Evolutionary conservation across 2,797 vertebrate species (phyloP).

Genomic region (Gambelia wislizenii): DNA sequence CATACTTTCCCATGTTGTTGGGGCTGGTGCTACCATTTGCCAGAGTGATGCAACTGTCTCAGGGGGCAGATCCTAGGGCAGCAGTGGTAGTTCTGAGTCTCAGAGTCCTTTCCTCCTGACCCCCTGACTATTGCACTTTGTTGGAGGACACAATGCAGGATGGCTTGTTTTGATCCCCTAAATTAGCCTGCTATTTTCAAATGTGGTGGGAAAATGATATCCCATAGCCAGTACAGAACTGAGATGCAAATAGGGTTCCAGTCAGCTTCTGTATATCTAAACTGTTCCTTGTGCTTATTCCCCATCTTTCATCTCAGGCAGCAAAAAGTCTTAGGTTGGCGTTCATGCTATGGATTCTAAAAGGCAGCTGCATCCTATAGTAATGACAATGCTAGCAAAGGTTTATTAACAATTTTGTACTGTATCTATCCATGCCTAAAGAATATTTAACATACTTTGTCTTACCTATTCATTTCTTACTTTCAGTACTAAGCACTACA

Average conservation of each 20-base stretch:
- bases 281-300: neutral
- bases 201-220: neutral
- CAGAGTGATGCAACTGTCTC: neutral
- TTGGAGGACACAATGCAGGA: neutral
- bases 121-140: neutral
- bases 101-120: neutral
- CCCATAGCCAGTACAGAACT: neutral
- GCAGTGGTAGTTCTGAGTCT: too few species aligned
- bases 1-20: neutral
- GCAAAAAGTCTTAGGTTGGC: neutral
- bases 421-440: conserved; percentile 49
- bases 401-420: conserved; percentile 68
- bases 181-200: neutral
- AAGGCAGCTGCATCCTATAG: too few species aligned
- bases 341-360: too few species aligned
- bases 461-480: conserved; percentile 63
- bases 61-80: neutral
- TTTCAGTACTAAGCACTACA: neutral
- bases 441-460: conserved; percentile 58
- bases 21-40: neutral
- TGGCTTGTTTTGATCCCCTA: neutral
- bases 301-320: neutral
- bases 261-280: neutral
- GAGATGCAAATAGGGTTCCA: neutral
- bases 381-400: conserved; percentile 35